A percentile compares a stretch with the other conserved stretches of the same genome.
These are phyloP conservation scores for Datnioides undecimradiatus DNA, from an alignment of 2,113 vertebrate genomes.

Conservation along the genomic window DNA sequence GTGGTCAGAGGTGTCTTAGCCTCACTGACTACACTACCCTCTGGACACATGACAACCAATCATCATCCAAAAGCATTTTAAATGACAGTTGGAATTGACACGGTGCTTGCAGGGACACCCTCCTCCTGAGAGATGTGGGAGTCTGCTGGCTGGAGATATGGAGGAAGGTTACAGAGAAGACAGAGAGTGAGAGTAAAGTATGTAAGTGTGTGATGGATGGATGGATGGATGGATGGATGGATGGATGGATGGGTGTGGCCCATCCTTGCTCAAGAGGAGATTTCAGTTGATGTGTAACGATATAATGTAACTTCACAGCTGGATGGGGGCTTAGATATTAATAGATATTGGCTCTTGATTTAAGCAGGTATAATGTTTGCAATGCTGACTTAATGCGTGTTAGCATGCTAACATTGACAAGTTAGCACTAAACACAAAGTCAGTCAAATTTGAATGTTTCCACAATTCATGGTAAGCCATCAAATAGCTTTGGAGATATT, in stretches of 20 bases:
- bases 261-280: background rate
- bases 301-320: background rate
- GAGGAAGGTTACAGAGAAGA: slow-evolving; percentile 37
- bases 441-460: too few species aligned
- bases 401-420: background rate
- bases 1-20: slow-evolving; percentile 14
- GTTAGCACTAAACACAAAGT: too few species aligned
- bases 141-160: slow-evolving; percentile 70
- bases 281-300: background rate
- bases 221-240: slow-evolving; percentile 23
- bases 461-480: too few species aligned
- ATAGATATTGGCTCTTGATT: background rate
- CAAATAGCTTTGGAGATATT: too few species aligned
- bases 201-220: slow-evolving; percentile 13
- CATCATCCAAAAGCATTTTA: slow-evolving; percentile 31
- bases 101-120: slow-evolving; percentile 53
- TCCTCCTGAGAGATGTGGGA: slow-evolving; percentile 37
- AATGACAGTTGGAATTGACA: slow-evolving; percentile 63
- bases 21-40: slow-evolving; percentile 44
- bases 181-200: slow-evolving; percentile 26
- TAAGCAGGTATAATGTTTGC: background rate
- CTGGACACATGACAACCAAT: slow-evolving; percentile 58
- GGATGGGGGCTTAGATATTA: background rate
- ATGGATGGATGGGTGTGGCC: slow-evolving; percentile 29
- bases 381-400: background rate